Evolutionary conservation across 53 echinoderm and acorn worm species (phyloP), one percentile per base, ranked within the genome.

Genomic region (Glandiceps talaboti): DNA sequence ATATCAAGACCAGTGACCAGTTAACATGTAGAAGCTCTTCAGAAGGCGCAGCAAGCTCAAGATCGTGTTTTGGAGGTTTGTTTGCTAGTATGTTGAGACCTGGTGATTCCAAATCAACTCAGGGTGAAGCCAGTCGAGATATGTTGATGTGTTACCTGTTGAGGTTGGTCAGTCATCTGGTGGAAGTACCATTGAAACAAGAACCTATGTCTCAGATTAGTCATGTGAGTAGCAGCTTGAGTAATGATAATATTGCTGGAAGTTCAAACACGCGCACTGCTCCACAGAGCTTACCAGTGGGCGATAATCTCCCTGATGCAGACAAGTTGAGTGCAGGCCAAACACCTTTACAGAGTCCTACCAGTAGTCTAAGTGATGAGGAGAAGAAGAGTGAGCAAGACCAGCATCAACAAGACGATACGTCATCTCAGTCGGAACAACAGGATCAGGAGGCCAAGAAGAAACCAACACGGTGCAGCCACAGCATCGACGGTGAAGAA

Each of bases 81-180:
- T 88, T 93, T 84, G 93, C 93, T 33, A 90, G 88, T 83, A 93
- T 90, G 90, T 86, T 93, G 33, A 82, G 89, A 25, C 83, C 84
- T 0, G 88, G 85, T 14, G 89, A 85, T 26, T 73, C 73, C 33
- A 74, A 80, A 31, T 81, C 82, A 10, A 82, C 30, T 25, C 79
- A 31, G 14, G 77, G 85, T 74, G 92, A 90, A 28, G 92, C 87
- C 32, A 91, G 84, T 74, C 80, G 99, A 0, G 94, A 99, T 30
- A 87, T 86, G 26, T 80, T 99, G 64, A 91, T 99, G 91, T 94
- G 99, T 27, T 82, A 81, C 72, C 81, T 90, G 77, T 29, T 90
- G 28, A 84, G 87, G 77, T 82, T 91, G 30, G 82, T 91, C 30
- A 88, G 87, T 81, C 89, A 91, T 73, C 88, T 94, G 27, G 79